These are phyloP conservation scores for Drosophila mimica DNA, from an alignment of 2,888 invertebrate genomes.

Conservation along the genomic window DNA sequence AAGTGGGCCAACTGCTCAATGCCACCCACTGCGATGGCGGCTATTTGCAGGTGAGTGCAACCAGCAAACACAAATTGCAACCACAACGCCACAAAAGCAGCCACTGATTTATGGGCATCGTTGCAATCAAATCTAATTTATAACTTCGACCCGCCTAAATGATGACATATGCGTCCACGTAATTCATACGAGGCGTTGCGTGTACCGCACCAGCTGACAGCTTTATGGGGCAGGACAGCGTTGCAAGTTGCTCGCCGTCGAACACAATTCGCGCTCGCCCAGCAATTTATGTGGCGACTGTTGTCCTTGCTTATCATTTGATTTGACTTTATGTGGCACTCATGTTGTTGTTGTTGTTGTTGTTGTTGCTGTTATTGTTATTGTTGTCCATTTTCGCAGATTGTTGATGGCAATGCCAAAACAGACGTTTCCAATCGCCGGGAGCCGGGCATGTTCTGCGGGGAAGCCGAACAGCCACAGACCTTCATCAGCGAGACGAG, in stretches of 20 bases:
- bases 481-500: conserved; percentile 97
- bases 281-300: conserved; percentile 40
- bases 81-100: neutral
- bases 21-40: conserved; percentile 95
- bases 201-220: conserved; percentile 35
- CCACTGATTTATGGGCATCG: conserved; percentile 74
- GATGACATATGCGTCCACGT: conserved; percentile 70
- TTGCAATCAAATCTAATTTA: conserved; percentile 81
- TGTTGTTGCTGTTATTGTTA: conserved; percentile 39
- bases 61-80: neutral
- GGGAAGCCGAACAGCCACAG: conserved; percentile 96
- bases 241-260: conserved; percentile 12
- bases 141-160: conserved; percentile 64
- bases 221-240: conserved; percentile 50
- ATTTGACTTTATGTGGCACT: conserved; percentile 34
- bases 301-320: conserved; percentile 45
- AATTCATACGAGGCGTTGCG: conserved; percentile 22
- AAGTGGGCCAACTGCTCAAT: conserved; percentile 94
- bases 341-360: conserved; percentile 9
- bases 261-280: conserved; percentile 31
- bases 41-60: conserved; percentile 91
- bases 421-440: conserved; percentile 94
- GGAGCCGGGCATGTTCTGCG: conserved; percentile 96
- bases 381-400: conserved; percentile 87
- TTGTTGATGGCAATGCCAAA: conserved; percentile 95